Conservation (phyloP, 2,113 vertebrate genomes). For the Gymnobelideus leadbeateri region DNA sequence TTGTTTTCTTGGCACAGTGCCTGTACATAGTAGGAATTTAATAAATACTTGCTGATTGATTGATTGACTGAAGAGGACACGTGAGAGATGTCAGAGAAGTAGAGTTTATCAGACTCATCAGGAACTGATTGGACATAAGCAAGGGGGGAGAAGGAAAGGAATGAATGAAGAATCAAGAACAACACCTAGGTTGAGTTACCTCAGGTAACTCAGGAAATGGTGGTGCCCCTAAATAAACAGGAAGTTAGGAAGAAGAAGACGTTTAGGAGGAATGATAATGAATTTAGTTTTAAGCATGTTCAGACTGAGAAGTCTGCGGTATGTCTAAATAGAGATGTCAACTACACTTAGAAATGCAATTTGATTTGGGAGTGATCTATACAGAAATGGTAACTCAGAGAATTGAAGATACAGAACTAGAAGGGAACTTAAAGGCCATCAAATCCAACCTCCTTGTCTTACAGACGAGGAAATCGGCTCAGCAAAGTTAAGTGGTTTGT, state of each 20-base stretch:
- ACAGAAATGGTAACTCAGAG: background rate
- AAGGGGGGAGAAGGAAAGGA: background rate
- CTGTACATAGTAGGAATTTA: background rate
- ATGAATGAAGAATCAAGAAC: background rate
- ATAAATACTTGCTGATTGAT: slow-evolving; percentile 38
- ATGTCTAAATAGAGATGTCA: background rate
- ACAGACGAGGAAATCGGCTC: background rate
- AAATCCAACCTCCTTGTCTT: background rate
- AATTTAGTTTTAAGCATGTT: too few relatives aligned
- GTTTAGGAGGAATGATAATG: background rate
- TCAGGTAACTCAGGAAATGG: background rate
- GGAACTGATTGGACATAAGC: background rate
- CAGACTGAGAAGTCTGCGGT: too few relatives aligned
- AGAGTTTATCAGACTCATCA: background rate
- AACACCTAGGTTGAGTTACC: background rate
- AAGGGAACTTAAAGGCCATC: background rate
- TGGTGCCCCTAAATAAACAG: background rate
- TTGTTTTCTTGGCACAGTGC: slow-evolving; percentile 1
- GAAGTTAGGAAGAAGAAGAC: background rate
- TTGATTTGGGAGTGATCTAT: background rate
- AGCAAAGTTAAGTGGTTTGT: background rate
- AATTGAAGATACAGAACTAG: background rate
- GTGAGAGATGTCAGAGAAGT: background rate
- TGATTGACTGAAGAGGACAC: background rate
- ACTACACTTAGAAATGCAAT: background rate